Percentiles rank a stretch among this genome's conserved stretches.
These are phyloP conservation scores for Pteruthius melanotis DNA, from an alignment of 2,113 vertebrate genomes.

Conservation along the genomic window DNA sequence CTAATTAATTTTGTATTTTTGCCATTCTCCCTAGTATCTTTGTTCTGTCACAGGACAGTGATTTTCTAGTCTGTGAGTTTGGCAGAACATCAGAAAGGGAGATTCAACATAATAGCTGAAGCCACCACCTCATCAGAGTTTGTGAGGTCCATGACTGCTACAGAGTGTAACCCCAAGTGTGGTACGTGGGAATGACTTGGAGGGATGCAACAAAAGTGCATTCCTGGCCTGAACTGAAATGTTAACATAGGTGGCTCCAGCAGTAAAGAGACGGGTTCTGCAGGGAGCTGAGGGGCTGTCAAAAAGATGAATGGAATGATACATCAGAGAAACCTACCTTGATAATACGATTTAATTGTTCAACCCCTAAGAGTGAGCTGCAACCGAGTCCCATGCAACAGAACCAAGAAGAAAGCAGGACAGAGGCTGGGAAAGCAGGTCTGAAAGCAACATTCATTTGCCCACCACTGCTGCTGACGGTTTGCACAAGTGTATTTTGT, in stretches of 20 bases:
- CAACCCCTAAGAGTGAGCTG: not conserved
- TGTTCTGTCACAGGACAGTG: not conserved
- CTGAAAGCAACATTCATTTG: not conserved
- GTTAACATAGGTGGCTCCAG: not conserved
- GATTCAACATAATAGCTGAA: not conserved
- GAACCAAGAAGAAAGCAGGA: not conserved
- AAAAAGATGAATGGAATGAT: not conserved
- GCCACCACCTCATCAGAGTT: not conserved
- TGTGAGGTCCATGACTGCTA: not conserved
- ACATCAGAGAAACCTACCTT: not conserved
- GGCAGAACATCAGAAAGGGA: not conserved
- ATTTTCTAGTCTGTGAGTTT: not conserved
- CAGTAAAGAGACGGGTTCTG: not conserved
- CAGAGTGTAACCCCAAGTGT: not conserved
- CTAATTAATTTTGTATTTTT: not conserved
- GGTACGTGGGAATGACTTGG: accelerated
- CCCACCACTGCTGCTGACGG: not conserved
- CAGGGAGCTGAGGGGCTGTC: not conserved
- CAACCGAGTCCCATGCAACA: not conserved
- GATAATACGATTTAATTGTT: not conserved
- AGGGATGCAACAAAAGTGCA: not conserved
- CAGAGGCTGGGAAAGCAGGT: not conserved
- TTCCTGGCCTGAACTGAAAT: not conserved
- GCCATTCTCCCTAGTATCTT: not conserved
- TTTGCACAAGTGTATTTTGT: not conserved